A percentile compares a stretch with the other conserved stretches of the same genome.
Evolutionary conservation across 1,140 invertebrate species (phyloP).

Genomic region (Steinernema feltiae): DNA sequence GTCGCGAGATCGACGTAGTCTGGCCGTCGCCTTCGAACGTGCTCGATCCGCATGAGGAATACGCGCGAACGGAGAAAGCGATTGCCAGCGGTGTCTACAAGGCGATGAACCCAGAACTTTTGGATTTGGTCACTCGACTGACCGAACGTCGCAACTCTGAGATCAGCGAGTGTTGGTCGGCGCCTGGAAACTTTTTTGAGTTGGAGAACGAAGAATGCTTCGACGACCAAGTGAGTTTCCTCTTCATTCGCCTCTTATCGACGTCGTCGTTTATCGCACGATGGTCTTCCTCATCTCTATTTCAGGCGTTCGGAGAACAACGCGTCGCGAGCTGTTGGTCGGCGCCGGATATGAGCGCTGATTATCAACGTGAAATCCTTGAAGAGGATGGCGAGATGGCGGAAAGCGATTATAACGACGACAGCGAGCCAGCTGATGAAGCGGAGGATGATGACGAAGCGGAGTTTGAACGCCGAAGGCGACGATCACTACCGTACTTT

Average conservation of each 20-base stretch:
- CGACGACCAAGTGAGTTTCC: background rate
- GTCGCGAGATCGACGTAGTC: background rate
- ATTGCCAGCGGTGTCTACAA: background rate
- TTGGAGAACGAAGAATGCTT: background rate
- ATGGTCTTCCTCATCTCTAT: background rate
- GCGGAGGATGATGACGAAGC: background rate
- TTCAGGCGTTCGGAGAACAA: background rate
- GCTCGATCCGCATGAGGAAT: background rate
- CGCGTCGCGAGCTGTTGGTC: background rate
- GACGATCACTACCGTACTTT: background rate
- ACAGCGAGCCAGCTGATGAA: background rate
- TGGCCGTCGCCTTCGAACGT: background rate
- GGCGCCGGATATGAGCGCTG: background rate
- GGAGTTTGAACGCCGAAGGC: background rate
- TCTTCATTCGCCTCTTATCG: background rate
- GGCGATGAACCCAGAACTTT: background rate
- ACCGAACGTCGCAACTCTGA: background rate
- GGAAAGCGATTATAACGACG: background rate
- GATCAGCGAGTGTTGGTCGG: background rate
- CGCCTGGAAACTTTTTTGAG: slow-evolving; percentile 5
- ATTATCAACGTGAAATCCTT: background rate
- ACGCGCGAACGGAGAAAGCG: background rate
- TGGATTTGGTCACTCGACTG: background rate
- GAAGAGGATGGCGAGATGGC: background rate
- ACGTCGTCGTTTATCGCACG: no score